phyloP scores from a whole-genome alignment of 2,113 vertebrate genomes.

The Takifugu bimaculatus region DNA sequence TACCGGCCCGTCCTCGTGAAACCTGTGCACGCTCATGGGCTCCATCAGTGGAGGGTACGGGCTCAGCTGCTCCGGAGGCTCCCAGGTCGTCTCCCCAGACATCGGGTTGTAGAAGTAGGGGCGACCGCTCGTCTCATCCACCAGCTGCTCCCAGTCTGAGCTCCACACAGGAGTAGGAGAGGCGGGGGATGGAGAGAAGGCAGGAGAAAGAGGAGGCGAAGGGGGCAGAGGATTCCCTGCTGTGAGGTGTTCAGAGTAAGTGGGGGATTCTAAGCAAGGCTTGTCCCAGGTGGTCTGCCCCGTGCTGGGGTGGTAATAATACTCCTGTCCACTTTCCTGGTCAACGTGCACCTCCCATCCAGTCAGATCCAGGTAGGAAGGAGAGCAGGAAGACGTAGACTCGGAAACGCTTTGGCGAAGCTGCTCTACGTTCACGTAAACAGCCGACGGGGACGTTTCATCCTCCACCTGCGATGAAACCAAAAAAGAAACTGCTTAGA shows the following conservation, averaged over 20 bases:
- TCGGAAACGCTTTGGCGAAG: constrained; percentile 53
- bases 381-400: constrained; percentile 7
- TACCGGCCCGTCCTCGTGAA: constrained; percentile 66
- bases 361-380: constrained; percentile 34
- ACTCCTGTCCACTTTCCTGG: constrained; percentile 80
- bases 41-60: constrained; percentile 56
- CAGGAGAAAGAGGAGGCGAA: constrained; percentile 35
- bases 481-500: neutral
- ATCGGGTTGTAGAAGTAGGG: constrained; percentile 87
- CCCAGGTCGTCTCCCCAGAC: constrained; percentile 90
- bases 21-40: constrained; percentile 50
- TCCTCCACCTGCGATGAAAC: constrained; percentile 52
- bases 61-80: constrained; percentile 72
- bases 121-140: constrained; percentile 82
- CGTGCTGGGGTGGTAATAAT: constrained; percentile 85
- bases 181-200: constrained; percentile 27
- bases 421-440: constrained; percentile 86
- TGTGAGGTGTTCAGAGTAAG: constrained; percentile 37
- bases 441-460: constrained; percentile 56
- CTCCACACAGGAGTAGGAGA: constrained; percentile 51
- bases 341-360: constrained; percentile 90
- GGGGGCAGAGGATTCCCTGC: constrained; percentile 30
- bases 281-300: constrained; percentile 90
- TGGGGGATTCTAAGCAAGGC: constrained; percentile 72
- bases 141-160: constrained; percentile 80